Evolutionary conservation across 2,113 vertebrate species (phyloP).

Genomic region (Xiphorhynchus elegans): DNA sequence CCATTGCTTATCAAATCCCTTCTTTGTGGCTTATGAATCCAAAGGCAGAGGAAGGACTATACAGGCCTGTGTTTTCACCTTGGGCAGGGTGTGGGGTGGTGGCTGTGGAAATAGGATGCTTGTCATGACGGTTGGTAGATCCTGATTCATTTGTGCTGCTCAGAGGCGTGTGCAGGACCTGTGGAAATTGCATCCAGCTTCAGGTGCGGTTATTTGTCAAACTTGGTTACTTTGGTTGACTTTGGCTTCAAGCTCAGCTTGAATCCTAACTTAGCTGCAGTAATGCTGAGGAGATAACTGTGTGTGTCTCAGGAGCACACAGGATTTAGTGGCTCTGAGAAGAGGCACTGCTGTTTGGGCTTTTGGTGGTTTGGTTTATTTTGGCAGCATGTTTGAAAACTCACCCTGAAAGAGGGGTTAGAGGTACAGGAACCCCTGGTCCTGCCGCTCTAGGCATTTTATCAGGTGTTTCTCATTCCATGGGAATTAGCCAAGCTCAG

Average conservation of each 20-base stretch:
- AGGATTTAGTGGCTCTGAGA: background rate
- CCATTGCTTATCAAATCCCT: fast-evolving
- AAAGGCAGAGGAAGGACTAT: background rate
- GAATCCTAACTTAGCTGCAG: background rate
- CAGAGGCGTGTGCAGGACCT: background rate
- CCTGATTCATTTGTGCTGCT: background rate
- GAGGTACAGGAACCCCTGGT: fast-evolving
- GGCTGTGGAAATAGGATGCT: background rate
- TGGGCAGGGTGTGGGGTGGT: background rate
- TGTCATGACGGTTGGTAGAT: background rate
- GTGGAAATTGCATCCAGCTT: background rate
- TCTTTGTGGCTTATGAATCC: background rate
- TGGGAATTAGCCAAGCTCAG: background rate
- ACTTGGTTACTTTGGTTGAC: background rate
- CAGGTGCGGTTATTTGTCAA: background rate
- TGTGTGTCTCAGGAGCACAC: fast-evolving
- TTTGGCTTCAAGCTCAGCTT: background rate
- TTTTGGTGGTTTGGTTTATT: background rate
- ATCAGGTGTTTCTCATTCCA: fast-evolving
- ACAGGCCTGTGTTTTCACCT: fast-evolving
- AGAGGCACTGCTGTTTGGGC: background rate
- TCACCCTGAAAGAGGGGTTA: background rate
- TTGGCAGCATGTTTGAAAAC: background rate
- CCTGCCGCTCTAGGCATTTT: background rate
- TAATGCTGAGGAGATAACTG: background rate